Base-by-base conservation (phyloP, 2,888 invertebrate genomes). In the Nomada hirtipes region DNA sequence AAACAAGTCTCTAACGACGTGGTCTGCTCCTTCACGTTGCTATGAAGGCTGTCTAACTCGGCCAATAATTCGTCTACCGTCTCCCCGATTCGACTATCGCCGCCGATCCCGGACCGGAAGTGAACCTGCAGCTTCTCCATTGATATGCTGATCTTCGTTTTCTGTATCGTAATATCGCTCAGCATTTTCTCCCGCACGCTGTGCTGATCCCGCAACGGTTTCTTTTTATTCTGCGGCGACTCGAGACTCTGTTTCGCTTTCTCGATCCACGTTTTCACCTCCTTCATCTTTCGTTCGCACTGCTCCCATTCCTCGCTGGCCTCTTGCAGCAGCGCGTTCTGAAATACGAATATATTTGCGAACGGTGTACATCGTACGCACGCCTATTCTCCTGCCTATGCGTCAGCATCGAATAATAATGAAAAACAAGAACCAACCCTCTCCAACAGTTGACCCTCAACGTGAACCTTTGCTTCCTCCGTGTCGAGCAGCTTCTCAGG, bases 261-360 rank as follows among this genome's bases (percentile, higher is more conserved):
- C 82, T 98, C 98, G 89, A 98, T 96, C 98, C 98, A 99, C 86
- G 95, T 95, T 81, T 96, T 96, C 63, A 98, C 97, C 89, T 98
- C 98, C 93, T 97, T 97, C 93, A 98, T 96, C 94, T 99, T 98
- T 93, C 96, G 97, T 94, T 98, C 98, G 94, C 98, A 98, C 94
- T 98, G 97, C 93, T 98, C 98, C 98, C 98, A 98, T 95, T 98
- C 98, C 93, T 98, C 98, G 65, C 97, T 97, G 71, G 98, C 96
- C 94, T 98, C 98, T 95, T 98, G 97, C 80, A 98, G 95, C 88
- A 98, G 94, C 63, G 97, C 97, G 92, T 97, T 97, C 98, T 98
- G 94, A 79, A 88, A 88, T 36, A 47, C 36, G 72, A 57, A 74
- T 10, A 82, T 53, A 15, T 47, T 47, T 47, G 11, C 23, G 44